phyloP scores from a whole-genome alignment of 1,140 invertebrate species.

The Caerostris extrusa region DNA sequence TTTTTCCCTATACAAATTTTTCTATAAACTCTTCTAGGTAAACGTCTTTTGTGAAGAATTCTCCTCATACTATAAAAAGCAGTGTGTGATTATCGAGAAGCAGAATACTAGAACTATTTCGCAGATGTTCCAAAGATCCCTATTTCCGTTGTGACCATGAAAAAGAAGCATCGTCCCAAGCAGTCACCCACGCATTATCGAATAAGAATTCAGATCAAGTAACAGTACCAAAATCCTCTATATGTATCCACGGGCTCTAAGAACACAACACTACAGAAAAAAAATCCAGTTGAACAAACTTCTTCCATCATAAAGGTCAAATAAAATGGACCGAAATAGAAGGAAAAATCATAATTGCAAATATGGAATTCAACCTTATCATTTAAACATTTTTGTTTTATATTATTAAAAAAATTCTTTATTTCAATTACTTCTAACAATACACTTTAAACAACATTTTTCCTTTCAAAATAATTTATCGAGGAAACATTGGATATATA shows the following conservation, averaged over 20 bases:
- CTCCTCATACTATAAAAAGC: no score
- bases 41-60: no score
- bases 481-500: no score
- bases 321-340: background rate
- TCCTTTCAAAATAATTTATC: no score
- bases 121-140: constrained; percentile 10
- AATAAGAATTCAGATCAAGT: constrained; percentile 19
- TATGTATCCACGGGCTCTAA: background rate
- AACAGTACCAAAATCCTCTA: constrained; percentile 12
- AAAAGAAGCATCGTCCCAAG: constrained; percentile 27
- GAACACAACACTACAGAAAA: background rate
- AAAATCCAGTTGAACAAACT: background rate
- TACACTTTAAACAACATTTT: no score
- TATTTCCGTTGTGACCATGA: background rate
- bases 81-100: background rate
- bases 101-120: background rate
- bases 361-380: background rate
- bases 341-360: background rate
- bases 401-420: background rate
- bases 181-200: constrained; percentile 17
- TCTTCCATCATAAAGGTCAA: background rate
- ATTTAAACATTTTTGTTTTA: background rate
- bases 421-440: no score
- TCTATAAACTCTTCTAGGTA: no score
- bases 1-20: no score